These are phyloP conservation scores for Porites evermanni DNA, from an alignment of 92 coral and sea anemone genomes.

Conservation along the genomic window DNA sequence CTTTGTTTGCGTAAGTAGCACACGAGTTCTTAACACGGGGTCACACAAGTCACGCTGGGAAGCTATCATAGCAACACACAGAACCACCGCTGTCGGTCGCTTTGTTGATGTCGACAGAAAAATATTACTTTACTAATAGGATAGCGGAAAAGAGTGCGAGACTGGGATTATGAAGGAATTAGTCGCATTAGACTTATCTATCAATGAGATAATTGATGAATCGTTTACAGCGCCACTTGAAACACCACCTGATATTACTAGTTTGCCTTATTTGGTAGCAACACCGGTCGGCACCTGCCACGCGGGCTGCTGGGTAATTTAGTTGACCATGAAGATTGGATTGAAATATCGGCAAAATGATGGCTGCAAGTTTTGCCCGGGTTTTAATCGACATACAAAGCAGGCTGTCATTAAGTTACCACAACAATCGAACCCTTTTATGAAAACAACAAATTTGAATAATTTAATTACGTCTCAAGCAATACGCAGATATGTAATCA, in stretches of 20 bases:
- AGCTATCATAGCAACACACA: slow-evolving; percentile 42
- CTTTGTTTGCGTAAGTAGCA: slow-evolving; percentile 78
- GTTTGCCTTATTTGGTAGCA: slow-evolving; percentile 41
- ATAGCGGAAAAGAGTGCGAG: slow-evolving; percentile 75
- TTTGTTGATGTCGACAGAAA: slow-evolving; percentile 64
- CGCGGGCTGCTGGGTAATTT: slow-evolving; percentile 21
- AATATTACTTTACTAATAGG: slow-evolving; percentile 79
- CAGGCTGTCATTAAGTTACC: slow-evolving; percentile 45
- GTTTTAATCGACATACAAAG: slow-evolving; percentile 20
- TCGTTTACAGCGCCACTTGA: slow-evolving; percentile 64
- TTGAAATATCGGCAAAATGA: neutral
- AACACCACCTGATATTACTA: slow-evolving; percentile 49
- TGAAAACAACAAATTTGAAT: slow-evolving; percentile 84
- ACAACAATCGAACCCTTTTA: slow-evolving; percentile 56
- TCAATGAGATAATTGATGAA: slow-evolving; percentile 92
- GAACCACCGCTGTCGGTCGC: slow-evolving; percentile 73
- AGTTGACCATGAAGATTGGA: neutral
- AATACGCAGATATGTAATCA: slow-evolving; percentile 85
- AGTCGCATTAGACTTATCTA: slow-evolving; percentile 86
- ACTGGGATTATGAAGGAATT: slow-evolving; percentile 84
- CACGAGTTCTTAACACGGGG: slow-evolving; percentile 76
- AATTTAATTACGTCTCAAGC: slow-evolving; percentile 77
- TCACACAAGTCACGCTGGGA: slow-evolving; percentile 44
- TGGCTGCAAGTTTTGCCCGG: neutral
- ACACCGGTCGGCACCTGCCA: slow-evolving; percentile 55